Evolutionary conservation across 2,888 invertebrate species (phyloP).

Genomic region (Unio pictorum): DNA sequence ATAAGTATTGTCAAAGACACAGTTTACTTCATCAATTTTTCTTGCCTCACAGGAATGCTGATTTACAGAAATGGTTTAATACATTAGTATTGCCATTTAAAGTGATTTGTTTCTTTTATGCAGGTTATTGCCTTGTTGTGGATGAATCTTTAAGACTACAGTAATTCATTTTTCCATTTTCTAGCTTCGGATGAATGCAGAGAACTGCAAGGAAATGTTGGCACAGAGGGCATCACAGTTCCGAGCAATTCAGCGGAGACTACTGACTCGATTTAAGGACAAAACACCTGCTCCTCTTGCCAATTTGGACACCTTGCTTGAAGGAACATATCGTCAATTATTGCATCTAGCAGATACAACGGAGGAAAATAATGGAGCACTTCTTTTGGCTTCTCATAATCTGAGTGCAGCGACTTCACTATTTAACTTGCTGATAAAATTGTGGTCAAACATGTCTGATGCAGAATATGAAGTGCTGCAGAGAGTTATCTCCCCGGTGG

Average conservation of each 20-base stretch:
- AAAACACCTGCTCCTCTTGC: slow-evolving; percentile 83
- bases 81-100: too few species aligned
- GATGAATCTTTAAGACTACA: neutral
- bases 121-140: too few species aligned
- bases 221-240: slow-evolving; percentile 80
- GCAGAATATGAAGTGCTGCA: slow-evolving; percentile 69
- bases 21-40: too few species aligned
- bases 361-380: slow-evolving; percentile 65
- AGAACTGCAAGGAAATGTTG: slow-evolving; percentile 70
- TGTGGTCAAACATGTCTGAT: slow-evolving; percentile 70
- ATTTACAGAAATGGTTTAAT: too few species aligned
- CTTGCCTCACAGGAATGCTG: too few species aligned
- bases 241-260: slow-evolving; percentile 82
- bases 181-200: slow-evolving; percentile 61
- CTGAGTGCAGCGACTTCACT: slow-evolving; percentile 71
- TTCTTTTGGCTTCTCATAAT: slow-evolving; percentile 66
- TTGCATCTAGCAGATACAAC: slow-evolving; percentile 64
- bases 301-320: slow-evolving; percentile 81
- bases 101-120: too few species aligned
- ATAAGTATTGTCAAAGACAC: too few species aligned
- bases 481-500: slow-evolving; percentile 69
- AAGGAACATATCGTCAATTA: slow-evolving; percentile 79
- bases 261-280: slow-evolving; percentile 85
- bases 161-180: slow-evolving; percentile 5
- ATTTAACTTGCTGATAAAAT: slow-evolving; percentile 69